These are phyloP conservation scores for Hylia prasina DNA, from an alignment of 2,113 vertebrate genomes.

Conservation along the genomic window DNA sequence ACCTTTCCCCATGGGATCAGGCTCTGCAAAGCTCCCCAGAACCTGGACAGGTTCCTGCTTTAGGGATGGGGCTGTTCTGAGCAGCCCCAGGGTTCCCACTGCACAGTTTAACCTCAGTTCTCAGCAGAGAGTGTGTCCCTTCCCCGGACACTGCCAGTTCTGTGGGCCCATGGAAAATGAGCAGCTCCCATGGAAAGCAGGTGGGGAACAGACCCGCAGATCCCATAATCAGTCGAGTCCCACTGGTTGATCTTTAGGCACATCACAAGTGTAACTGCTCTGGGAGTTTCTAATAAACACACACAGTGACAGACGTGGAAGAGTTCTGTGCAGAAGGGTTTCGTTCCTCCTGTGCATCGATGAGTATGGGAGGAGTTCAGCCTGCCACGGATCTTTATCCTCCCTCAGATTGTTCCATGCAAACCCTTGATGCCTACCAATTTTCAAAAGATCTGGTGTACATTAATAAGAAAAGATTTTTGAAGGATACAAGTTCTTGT, in stretches of 20 bases:
- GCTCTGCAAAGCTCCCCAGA: neutral
- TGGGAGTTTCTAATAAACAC: neutral
- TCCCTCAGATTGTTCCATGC: neutral
- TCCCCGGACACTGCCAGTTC: neutral
- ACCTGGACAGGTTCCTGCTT: too few species aligned
- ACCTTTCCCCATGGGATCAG: fast-evolving
- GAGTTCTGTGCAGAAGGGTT: neutral
- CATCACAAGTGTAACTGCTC: neutral
- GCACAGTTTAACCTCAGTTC: fast-evolving
- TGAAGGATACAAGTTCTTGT: neutral
- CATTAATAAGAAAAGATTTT: slow-evolving; percentile 22
- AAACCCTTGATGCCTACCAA: neutral
- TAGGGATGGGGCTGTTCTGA: neutral
- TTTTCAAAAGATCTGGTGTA: neutral
- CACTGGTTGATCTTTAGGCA: neutral
- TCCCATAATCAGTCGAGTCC: neutral
- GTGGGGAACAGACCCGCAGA: neutral
- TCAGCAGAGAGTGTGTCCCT: neutral
- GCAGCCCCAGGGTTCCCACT: neutral
- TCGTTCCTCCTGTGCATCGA: neutral
- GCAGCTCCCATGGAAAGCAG: neutral
- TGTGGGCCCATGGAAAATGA: neutral
- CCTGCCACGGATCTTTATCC: neutral
- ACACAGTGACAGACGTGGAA: neutral
- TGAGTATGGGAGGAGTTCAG: neutral